Evolutionary conservation across 2,888 invertebrate species (phyloP).

Genomic region (Minunthozetes semirufus): DNA sequence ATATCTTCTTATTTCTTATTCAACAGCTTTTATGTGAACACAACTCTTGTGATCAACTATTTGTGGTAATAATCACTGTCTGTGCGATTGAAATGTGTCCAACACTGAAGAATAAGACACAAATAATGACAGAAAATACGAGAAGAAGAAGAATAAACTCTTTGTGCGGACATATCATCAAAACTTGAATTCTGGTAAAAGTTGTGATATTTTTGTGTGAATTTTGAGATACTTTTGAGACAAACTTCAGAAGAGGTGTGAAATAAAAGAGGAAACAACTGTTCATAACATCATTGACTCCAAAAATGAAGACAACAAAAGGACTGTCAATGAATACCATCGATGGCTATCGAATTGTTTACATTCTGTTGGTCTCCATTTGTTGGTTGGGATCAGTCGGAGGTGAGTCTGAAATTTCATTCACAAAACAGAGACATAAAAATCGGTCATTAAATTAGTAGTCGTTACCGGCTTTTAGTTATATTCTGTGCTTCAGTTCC

Average conservation of each 20-base stretch:
- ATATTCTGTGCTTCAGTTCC: background rate
- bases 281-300: background rate
- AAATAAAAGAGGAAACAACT: background rate
- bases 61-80: background rate
- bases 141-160: background rate
- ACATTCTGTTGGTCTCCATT: constrained; percentile 9
- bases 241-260: background rate
- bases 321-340: background rate
- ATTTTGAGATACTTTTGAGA: background rate
- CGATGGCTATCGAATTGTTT: background rate
- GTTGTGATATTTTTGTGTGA: background rate
- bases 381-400: background rate
- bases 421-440: constrained; percentile 16
- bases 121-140: background rate
- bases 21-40: background rate
- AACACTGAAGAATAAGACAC: background rate
- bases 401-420: background rate
- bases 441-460: constrained; percentile 29
- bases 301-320: background rate
- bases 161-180: background rate
- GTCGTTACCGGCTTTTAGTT: constrained; percentile 20
- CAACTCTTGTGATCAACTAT: background rate
- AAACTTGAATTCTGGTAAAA: background rate
- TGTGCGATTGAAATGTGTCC: background rate
- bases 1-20: background rate